Evolutionary conservation across 2,888 invertebrate species (phyloP), one percentile per base, ranked within the genome.

Genomic region (Nymphalis c-album): DNA sequence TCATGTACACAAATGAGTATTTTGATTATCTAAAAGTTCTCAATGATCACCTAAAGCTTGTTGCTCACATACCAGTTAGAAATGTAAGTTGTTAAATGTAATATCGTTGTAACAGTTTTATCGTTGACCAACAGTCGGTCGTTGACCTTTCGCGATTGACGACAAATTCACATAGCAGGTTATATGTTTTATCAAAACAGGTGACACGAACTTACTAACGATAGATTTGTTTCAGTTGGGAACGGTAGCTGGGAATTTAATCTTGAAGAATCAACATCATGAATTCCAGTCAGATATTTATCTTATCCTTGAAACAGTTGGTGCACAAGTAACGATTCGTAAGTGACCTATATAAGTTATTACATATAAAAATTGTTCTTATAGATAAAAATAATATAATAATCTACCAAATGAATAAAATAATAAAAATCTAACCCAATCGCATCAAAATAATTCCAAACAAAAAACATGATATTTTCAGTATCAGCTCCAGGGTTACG

Each of bases 271-370:
- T 76, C 75, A 87, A 7, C 90, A 95, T 73, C 90, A 84, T 1
- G 94, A 94, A 70, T 96, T 96, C 78, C 94, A 95, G 0, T 96
- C 96, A 0, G 96, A 96, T 78, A 80, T 96, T 22, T 95, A 94
- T 76, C 80, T 95, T 31, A 78, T 92, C 0, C 81, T 93, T 26
- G 91, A 83, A 73, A 82, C 83, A 4, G 80, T 87, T 62, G 86
- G 85, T 7, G 87, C 82, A 2, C 77, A 80, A 70, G n/a, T 89
- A 2, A 84, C 84, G 2, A 82, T 88, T 67, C 71, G 88, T 88
- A 76, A 75, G 84, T 80, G 73, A 6, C 53, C 10, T 20, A 1
- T 16, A 7, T 45, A 40, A 48, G 22, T 31, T 31, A 0, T 31
- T 31, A 31, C 6, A 31, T 31, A 31, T 6, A 31, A 31, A 31